Base-by-base conservation (phyloP, 2,797 vertebrate genomes). In the Microtus obscurus region DNA sequence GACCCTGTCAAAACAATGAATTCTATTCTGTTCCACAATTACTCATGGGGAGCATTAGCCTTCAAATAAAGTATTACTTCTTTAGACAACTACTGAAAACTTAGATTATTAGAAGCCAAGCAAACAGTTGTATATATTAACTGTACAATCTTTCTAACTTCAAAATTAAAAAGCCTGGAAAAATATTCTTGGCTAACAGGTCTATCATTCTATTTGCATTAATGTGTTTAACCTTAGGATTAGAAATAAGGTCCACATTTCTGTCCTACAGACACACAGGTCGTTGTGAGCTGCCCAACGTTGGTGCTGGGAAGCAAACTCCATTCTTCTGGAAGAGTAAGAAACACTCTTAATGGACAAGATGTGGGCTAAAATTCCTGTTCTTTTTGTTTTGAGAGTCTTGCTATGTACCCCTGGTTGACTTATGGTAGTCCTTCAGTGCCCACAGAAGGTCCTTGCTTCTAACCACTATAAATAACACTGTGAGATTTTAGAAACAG, bases 11-110 rank as follows among this genome's bases (percentile, higher is more conserved):
- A 87, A 74, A 88, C 48, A 88, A 59, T 61, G 56, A 89, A 78
- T 89, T 89, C 73, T 61, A 94, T 95, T 97, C 93, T 97, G 89
- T 91, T 90, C 80, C 97, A 93, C 78, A 97, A 95, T 94, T 81
- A 89, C 77, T 97, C 95, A 95, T 81, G 85, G 89, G 94, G 90
- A 48, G 67, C 76, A 87, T 67, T 95, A 96, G 96, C 87, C 91
- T 69, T 45, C 61, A 77, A 95, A 85, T 76, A 80, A 93, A 83
- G 63, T 95, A 96, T 87, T 93, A 97, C 79, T 88, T 95, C 87
- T 95, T 51, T 92, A 89, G 79, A 97, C 71, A 87, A 92, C 88
- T 91, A 90, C 34, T 90, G 23, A 71, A 61, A 56, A 76, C 48
- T 91, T 31, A 92, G 0, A 1, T 83, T 93, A 94, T 48, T 77